Base-by-base conservation (phyloP, 2,113 vertebrate species). In the Calidris pugnax region DNA sequence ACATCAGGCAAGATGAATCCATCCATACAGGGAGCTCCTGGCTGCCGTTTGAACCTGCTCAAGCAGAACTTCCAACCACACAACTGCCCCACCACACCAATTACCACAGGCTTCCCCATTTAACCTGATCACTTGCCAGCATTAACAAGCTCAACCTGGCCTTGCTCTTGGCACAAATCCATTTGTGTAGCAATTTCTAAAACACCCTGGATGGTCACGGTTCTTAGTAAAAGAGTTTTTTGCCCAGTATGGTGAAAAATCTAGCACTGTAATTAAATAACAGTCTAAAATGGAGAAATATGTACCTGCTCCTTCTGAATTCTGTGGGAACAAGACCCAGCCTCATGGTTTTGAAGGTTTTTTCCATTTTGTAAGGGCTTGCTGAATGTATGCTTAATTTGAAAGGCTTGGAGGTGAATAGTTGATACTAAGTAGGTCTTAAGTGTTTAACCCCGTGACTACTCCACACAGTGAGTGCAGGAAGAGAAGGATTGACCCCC, bases 11-110 rank as follows among this genome's bases (percentile, higher is more conserved):
- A 21, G 2, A 4, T 8, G 14, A 20, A 4, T 2, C 23, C 2
- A 3, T 1, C 32, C 10, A 1, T 0, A 0, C 12, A 39, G 3
- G 27, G 3, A 76, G 5, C 53, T 39, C 4, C 26, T 7, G 0
- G 1, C 12, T 5, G 3, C 2, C 1, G 0, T 4, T 35, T 41
- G 51, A 35, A 5, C 9, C 35, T 59, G 27, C 20, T 37, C 8
- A 9, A 4, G 3, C 0, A 2, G 4, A 45, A 7, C 9, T 12
- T 8, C 66, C 47, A 3, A 3, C 17, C 5, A 51, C 56, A 13
- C 28, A 43, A 13, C 13, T 24, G 9, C 26, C 48, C 50, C 24
- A 13, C 6, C 53, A 10, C 55, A 3, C n/a, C 32, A 5, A 1
- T 4, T 1, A 10, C 7, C 55, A 7, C 72, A 79, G 43, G 6